These are phyloP conservation scores for Drosophila siamana DNA, from an alignment of 2,888 invertebrate species.

Conservation along the genomic window DNA sequence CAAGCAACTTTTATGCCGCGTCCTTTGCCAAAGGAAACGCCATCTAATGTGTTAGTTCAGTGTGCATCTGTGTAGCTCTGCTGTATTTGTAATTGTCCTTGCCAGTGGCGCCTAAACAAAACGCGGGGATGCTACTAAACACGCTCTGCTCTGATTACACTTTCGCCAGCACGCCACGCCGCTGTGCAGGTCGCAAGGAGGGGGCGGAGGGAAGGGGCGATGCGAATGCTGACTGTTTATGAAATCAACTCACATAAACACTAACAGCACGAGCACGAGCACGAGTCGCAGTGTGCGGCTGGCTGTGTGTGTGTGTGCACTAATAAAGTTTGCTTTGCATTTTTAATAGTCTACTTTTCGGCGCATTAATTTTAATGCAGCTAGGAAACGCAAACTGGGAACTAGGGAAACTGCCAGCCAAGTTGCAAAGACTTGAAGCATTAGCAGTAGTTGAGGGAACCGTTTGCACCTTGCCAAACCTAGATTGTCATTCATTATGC, in stretches of 20 bases:
- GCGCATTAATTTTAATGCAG: conserved; percentile 75
- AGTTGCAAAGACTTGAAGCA: neutral
- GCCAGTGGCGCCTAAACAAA: conserved; percentile 55
- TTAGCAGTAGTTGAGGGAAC: neutral
- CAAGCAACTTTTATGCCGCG: conserved; percentile 70
- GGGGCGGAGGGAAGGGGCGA: neutral
- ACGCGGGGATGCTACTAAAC: neutral
- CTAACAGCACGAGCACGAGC: conserved; percentile 24
- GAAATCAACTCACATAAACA: conserved; percentile 42
- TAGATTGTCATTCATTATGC: conserved; percentile 30
- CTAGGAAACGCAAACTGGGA: neutral
- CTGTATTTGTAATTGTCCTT: conserved; percentile 43
- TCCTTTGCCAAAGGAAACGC: conserved; percentile 71
- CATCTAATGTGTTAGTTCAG: conserved; percentile 77
- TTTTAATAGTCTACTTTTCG: conserved; percentile 75
- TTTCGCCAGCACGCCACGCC: conserved; percentile 15
- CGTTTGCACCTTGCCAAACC: conserved; percentile 14
- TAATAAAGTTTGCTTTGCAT: conserved; percentile 72
- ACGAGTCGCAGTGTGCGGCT: conserved; percentile 12
- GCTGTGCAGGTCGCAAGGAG: conserved; percentile 14
- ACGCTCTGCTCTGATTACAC: too few species aligned
- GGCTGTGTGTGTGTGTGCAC: too few species aligned
- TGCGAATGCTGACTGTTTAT: conserved; percentile 31
- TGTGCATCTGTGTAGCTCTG: conserved; percentile 45
- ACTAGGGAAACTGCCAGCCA: neutral